These are phyloP conservation scores for Diabrotica balteata DNA, from an alignment of 2,888 invertebrate genomes.

Conservation along the genomic window DNA sequence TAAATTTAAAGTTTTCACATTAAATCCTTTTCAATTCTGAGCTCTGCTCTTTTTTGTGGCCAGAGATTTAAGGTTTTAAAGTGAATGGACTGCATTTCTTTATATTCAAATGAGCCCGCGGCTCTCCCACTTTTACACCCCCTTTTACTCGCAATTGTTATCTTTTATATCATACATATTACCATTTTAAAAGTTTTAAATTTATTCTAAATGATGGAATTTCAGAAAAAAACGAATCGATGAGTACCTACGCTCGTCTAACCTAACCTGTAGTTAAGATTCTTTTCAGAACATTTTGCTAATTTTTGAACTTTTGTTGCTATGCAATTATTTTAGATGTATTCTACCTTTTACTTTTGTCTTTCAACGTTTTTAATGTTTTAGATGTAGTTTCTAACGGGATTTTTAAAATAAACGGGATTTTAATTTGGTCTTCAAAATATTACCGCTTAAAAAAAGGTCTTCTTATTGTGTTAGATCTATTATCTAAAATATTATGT, in stretches of 20 bases:
- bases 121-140: slow-evolving; percentile 43
- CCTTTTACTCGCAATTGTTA: slow-evolving; percentile 36
- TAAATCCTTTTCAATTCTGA: slow-evolving; percentile 60
- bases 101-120: slow-evolving; percentile 58
- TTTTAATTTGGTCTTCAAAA: no score
- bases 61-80: slow-evolving; percentile 58
- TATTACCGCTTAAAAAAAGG: no score
- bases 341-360: no score
- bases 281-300: slow-evolving; percentile 6
- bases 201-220: slow-evolving; percentile 21
- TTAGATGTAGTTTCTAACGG: no score
- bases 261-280: background rate
- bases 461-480: no score
- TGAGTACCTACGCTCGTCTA: background rate
- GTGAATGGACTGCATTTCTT: slow-evolving; percentile 58
- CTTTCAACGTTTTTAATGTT: no score
- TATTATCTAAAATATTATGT: no score
- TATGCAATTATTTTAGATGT: no score
- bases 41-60: slow-evolving; percentile 51
- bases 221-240: slow-evolving; percentile 8
- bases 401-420: no score
- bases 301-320: background rate
- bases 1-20: slow-evolving; percentile 63
- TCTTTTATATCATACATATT: slow-evolving; percentile 33
- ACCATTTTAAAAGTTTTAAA: slow-evolving; percentile 28